Conservation (phyloP, 2,113 vertebrate species). For the Hemiprocne comata region DNA sequence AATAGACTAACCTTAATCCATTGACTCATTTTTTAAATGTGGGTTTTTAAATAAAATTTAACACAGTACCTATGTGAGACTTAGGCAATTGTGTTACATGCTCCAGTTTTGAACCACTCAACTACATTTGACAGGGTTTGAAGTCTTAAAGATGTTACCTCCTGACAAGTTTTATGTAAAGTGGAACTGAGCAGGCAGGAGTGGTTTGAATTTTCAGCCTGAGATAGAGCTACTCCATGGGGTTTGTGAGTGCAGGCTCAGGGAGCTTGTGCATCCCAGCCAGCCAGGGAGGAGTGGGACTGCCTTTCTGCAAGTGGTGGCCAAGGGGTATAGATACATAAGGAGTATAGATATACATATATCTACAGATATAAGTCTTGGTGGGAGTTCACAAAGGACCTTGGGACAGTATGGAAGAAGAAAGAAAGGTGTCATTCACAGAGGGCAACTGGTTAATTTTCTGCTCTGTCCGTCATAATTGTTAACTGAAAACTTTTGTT, state of each 20-base stretch:
- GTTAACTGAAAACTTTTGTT: neutral
- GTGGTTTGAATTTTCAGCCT: neutral
- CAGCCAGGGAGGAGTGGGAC: neutral
- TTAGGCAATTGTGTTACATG: neutral
- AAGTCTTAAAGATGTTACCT: neutral
- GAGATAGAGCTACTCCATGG: neutral
- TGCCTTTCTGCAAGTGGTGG: neutral
- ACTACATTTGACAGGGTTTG: neutral
- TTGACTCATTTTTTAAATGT: neutral
- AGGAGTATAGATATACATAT: neutral
- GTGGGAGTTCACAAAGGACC: neutral
- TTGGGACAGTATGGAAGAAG: neutral
- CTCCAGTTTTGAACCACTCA: neutral
- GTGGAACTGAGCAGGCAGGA: rapidly evolving
- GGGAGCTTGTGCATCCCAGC: neutral
- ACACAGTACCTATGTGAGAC: neutral
- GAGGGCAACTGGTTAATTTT: neutral
- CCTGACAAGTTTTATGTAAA: neutral
- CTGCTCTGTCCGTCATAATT: neutral
- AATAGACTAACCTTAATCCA: neutral
- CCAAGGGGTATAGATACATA: neutral
- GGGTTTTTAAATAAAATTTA: neutral
- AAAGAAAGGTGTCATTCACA: neutral
- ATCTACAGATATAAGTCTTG: neutral
- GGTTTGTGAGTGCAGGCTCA: neutral